These are phyloP conservation scores for Alentia gelatinosa DNA, from an alignment of 2,888 invertebrate species.

Conservation along the genomic window DNA sequence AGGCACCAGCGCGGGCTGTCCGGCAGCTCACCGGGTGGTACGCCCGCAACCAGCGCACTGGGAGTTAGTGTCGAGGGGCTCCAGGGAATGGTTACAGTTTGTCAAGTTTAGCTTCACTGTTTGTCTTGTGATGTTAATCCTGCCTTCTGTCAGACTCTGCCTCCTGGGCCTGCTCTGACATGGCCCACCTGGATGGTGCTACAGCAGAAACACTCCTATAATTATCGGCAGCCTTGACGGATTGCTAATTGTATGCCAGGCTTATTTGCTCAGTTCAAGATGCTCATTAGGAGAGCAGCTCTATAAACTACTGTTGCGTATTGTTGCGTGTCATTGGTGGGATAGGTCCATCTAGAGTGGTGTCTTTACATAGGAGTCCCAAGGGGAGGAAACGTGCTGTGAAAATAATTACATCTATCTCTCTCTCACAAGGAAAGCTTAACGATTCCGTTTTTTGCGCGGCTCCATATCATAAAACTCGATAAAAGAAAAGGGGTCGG, in stretches of 20 bases:
- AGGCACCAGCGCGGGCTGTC: background rate
- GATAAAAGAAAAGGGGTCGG: too few species aligned
- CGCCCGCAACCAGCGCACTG: background rate
- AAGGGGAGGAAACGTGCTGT: background rate
- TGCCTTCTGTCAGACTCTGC: background rate
- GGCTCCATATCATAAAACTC: background rate
- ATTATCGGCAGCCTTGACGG: background rate
- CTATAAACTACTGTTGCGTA: background rate
- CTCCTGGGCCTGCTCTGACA: background rate
- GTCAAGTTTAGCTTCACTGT: slow-evolving; percentile 42
- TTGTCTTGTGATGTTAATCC: slow-evolving; percentile 47
- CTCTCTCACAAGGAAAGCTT: background rate
- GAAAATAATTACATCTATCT: background rate
- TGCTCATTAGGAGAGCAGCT: background rate
- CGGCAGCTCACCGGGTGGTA: slow-evolving; percentile 28
- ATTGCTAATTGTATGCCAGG: background rate
- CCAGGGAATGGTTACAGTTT: slow-evolving; percentile 52
- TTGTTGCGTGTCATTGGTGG: background rate
- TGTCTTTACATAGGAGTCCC: background rate
- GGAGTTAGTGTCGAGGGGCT: background rate
- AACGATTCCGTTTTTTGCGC: background rate
- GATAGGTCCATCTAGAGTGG: background rate
- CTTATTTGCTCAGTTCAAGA: background rate
- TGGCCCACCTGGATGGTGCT: slow-evolving; percentile 16
- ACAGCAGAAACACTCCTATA: background rate